Conservation (phyloP, 1,140 invertebrate species). For the Saccostrea glomerata region DNA sequence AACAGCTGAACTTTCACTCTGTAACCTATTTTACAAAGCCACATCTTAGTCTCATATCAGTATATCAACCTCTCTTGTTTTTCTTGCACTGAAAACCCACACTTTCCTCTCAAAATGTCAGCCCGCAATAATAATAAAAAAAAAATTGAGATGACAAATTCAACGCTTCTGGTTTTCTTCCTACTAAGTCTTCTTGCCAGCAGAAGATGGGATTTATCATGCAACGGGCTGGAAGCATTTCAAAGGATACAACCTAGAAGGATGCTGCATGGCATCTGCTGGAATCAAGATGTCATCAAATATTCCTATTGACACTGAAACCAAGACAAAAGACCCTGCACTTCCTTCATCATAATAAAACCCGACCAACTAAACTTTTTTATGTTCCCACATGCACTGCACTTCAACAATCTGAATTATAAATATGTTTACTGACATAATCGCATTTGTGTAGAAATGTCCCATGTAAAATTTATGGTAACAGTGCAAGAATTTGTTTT, state of each 20-base stretch:
- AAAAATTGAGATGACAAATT: neutral
- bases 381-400: neutral
- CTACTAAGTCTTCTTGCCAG: neutral
- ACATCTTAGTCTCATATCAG: no score
- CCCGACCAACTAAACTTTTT: neutral
- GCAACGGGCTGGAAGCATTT: neutral
- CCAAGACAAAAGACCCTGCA: conserved; percentile 52
- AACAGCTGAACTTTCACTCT: no score
- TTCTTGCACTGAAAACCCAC: neutral
- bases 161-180: neutral
- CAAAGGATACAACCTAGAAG: conserved; percentile 87
- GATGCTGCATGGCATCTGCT: conserved; percentile 91
- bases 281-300: conserved; percentile 98
- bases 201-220: neutral
- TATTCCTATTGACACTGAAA: conserved; percentile 93
- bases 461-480: neutral
- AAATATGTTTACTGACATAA: neutral
- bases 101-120: neutral
- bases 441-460: neutral
- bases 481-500: neutral
- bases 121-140: neutral
- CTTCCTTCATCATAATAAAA: neutral
- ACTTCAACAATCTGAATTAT: neutral
- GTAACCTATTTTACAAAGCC: no score
- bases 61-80: neutral